These are phyloP conservation scores for Blastobasis adustella DNA, from an alignment of 2,888 invertebrate species.

Conservation along the genomic window DNA sequence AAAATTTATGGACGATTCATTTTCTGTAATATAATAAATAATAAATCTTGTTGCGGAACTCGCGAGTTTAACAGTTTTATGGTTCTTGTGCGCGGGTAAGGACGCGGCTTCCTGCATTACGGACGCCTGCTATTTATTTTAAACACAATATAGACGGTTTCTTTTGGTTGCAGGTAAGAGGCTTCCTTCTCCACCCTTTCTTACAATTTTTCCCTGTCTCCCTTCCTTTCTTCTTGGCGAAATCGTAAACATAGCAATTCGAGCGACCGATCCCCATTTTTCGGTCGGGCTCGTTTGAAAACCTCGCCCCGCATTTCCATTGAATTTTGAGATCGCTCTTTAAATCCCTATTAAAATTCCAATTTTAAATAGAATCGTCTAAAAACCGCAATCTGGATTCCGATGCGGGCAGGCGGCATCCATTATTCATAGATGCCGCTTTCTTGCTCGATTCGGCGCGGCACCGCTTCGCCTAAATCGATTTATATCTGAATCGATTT, in stretches of 20 bases:
- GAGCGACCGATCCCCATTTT: background rate
- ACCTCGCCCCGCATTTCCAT: background rate
- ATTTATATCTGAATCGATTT: no score
- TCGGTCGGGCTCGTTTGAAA: background rate
- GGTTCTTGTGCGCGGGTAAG: conserved; percentile 16
- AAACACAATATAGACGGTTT: background rate
- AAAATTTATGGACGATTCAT: conserved; percentile 43
- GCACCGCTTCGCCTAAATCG: no score
- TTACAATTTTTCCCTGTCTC: background rate
- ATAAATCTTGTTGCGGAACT: conserved; percentile 42
- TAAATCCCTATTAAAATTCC: conserved; percentile 4
- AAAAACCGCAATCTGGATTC: conserved; percentile 30
- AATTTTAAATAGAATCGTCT: conserved; percentile 16
- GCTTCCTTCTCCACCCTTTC: no score
- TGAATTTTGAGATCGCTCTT: background rate
- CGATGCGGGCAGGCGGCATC: conserved; percentile 21
- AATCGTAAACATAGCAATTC: background rate
- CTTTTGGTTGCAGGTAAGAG: background rate
- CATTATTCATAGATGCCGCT: conserved; percentile 44
- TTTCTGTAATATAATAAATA: conserved; percentile 38
- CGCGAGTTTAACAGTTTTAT: conserved; percentile 26
- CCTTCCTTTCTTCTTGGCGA: background rate
- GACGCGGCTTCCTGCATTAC: conserved; percentile 35
- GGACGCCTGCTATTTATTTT: background rate
- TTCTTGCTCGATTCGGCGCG: conserved; percentile 24